These are phyloP conservation scores for Achatina immaculata DNA, from an alignment of 1,140 invertebrate species.

Conservation along the genomic window DNA sequence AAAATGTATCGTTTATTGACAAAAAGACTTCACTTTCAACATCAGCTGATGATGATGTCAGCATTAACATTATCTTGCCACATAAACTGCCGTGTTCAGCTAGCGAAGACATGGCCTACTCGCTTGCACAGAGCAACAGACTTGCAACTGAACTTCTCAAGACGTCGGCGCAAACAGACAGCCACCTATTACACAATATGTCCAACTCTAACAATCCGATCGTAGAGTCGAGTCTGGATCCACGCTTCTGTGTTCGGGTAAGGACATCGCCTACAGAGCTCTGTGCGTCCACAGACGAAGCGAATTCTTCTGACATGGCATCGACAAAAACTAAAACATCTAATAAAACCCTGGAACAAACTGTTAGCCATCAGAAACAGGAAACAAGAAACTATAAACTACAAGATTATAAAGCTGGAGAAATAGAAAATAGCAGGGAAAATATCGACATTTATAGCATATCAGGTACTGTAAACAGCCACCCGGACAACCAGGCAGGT, in stretches of 20 bases:
- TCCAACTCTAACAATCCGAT: too few species aligned
- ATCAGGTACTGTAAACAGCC: not conserved
- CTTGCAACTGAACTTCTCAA: slow-evolving; percentile 1
- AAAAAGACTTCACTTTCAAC: slow-evolving; percentile 5
- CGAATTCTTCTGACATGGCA: too few species aligned
- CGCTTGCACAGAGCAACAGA: not conserved
- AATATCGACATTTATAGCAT: not conserved
- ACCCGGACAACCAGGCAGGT: not conserved
- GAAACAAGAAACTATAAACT: not conserved
- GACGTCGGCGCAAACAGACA: not conserved
- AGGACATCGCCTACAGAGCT: not conserved
- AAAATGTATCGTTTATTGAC: not conserved
- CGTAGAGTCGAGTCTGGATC: not conserved
- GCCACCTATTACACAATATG: not conserved
- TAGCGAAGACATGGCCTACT: not conserved
- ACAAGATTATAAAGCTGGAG: not conserved
- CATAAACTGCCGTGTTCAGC: not conserved
- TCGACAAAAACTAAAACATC: too few species aligned
- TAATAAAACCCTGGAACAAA: too few species aligned
- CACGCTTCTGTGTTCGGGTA: slow-evolving; percentile 18
- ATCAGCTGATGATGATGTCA: not conserved
- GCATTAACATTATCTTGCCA: not conserved
- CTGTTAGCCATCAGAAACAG: too few species aligned
- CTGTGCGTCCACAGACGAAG: too few species aligned
- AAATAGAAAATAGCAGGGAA: not conserved